A percentile compares a stretch with the other conserved stretches of the same genome.
Evolutionary conservation across 2,888 invertebrate genomes (phyloP).

Genomic region (Allophyes oxyacanthae): DNA sequence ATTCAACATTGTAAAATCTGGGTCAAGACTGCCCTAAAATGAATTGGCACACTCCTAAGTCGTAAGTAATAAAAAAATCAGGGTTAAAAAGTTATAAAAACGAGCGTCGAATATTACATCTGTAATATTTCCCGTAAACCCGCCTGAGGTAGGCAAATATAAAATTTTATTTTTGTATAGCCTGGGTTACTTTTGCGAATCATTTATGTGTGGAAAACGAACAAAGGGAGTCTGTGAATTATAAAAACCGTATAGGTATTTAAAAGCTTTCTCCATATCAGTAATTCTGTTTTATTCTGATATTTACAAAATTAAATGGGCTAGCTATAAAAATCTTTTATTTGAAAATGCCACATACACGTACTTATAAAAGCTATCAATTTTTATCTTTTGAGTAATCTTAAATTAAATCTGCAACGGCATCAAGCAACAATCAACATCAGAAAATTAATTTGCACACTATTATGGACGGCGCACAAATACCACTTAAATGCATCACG

Average conservation of each 20-base stretch:
- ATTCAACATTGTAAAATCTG: slow-evolving; percentile 6
- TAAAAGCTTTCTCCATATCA: too few relatives aligned
- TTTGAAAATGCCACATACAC: neutral
- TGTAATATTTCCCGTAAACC: slow-evolving; percentile 12
- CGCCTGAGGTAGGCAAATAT: slow-evolving; percentile 3
- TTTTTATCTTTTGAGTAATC: neutral
- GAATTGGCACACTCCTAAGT: slow-evolving; percentile 15
- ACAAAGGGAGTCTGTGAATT: neutral
- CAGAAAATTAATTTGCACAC: neutral
- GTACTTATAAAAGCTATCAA: neutral
- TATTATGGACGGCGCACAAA: too few relatives aligned
- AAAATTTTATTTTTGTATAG: slow-evolving; percentile 20
- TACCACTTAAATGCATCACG: too few relatives aligned
- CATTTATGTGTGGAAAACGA: slow-evolving; percentile 12
- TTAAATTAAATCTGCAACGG: neutral
- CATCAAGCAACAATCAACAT: neutral
- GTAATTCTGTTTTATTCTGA: neutral
- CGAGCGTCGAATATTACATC: slow-evolving; percentile 5
- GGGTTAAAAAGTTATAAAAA: slow-evolving; percentile 19
- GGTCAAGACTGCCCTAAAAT: slow-evolving; percentile 17
- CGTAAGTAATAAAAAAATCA: slow-evolving; percentile 12
- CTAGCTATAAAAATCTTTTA: too few relatives aligned
- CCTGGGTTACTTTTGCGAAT: slow-evolving; percentile 4
- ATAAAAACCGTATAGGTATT: slow-evolving; percentile 6
- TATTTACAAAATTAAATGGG: too few relatives aligned